Evolutionary conservation across 2,888 invertebrate genomes (phyloP), one percentile per base, ranked within the genome.

Genomic region (Julus scanicus): DNA sequence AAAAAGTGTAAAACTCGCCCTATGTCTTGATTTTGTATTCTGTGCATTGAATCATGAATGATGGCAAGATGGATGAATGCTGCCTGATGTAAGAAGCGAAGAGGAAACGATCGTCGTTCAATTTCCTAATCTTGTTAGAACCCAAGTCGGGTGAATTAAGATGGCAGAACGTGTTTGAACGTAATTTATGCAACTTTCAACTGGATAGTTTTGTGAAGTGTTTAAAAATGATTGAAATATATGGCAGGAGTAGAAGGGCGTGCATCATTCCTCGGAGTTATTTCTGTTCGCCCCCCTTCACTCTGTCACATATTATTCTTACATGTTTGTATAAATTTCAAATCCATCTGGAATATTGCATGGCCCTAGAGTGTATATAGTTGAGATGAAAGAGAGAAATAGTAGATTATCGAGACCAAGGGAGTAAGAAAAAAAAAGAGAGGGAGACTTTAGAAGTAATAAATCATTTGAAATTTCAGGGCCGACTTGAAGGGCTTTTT

Each of bases 171-270:
- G 57, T 57, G 57, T 57, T 57, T 9, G 57, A 13, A 57, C 57
- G 5, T 57, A 57, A 57, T 57, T 57, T 57, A 57, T 57, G 57
- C 57, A 57, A 57, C 57, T 57, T 57, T 57, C 57, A 17, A 57
- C 57, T 8, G 57, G 57, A 57, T 57, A 57, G 57, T 57, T 57
- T 57, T 15, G 57, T 57, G 57, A 57, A 57, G 57, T 57, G 57
- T 57, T 57, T 57, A 13, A 57, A 57, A 57, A 57, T 57, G 57
- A 57, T 57, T 57, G 57, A 57, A 57, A 57, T 57, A 57, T 57
- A 57, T 57, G 57, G 57, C 57, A 15, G 57, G 15, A 57, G 57
- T 13, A 2, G 49, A 57, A 57, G 57, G 49, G 49, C 9, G 48
- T 49, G 13, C 13, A 49, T 49, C 13, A 8, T n/a, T n/a, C n/a